These are phyloP conservation scores for Tetheella fluctuosa DNA, from an alignment of 2,888 invertebrate species.

Conservation along the genomic window DNA sequence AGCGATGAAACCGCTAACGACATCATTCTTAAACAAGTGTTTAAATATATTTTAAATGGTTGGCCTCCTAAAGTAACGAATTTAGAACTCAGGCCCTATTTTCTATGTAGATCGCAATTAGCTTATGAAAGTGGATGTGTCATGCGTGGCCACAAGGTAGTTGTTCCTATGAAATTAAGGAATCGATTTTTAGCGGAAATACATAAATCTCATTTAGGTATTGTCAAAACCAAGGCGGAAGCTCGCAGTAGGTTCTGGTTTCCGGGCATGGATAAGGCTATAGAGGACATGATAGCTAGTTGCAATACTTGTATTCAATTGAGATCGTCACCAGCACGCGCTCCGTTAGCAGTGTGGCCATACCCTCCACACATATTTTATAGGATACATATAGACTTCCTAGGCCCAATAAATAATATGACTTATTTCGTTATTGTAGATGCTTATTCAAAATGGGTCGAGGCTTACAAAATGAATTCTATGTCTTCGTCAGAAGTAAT, in stretches of 20 bases:
- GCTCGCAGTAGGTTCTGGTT: slow-evolving; percentile 37
- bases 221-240: slow-evolving; percentile 28
- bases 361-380: no score
- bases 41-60: neutral
- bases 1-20: neutral
- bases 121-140: slow-evolving; percentile 13
- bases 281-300: no score
- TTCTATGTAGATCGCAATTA: neutral
- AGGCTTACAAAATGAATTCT: slow-evolving; percentile 11
- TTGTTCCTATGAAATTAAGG: neutral
- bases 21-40: neutral
- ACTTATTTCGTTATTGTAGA: neutral
- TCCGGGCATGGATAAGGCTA: slow-evolving; percentile 26
- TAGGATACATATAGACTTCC: neutral
- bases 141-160: slow-evolving; percentile 13
- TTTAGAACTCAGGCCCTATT: neutral
- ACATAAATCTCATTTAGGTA: slow-evolving; percentile 18
- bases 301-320: no score
- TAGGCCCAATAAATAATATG: neutral
- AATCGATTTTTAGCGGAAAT: no score
- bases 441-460: neutral
- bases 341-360: no score
- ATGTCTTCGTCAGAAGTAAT: slow-evolving; percentile 25
- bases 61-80: neutral
- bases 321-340: no score